Conservation (phyloP, 2,113 vertebrate species). For the Entelurus aequoreus region DNA sequence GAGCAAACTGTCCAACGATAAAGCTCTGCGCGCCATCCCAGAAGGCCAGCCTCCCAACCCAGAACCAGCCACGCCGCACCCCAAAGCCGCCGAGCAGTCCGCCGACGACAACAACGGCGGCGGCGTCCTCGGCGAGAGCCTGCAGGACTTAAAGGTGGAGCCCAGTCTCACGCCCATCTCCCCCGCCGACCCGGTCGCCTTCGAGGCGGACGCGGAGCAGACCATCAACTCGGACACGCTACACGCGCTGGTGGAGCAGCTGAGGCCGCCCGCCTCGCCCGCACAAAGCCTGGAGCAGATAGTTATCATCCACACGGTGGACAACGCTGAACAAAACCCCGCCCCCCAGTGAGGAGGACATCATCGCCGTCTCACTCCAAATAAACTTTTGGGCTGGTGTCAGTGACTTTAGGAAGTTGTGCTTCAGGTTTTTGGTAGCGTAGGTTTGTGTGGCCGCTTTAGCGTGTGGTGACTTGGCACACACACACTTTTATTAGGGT, state of each 20-base stretch:
- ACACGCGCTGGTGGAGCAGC: slow-evolving; percentile 68
- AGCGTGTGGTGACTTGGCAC: too few relatives aligned
- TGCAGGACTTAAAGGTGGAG: slow-evolving; percentile 54
- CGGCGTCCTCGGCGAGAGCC: not conserved
- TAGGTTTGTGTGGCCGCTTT: too few relatives aligned
- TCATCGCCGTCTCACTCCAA: too few relatives aligned
- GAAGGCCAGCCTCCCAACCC: slow-evolving; percentile 49
- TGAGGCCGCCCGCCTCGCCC: slow-evolving; percentile 50
- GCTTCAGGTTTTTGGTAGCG: too few relatives aligned
- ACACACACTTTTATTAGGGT: too few relatives aligned
- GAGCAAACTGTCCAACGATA: slow-evolving; percentile 67
- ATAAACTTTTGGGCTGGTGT: too few relatives aligned
- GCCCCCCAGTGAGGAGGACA: slow-evolving; percentile 32
- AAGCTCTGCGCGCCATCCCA: slow-evolving; percentile 48
- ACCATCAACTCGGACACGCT: slow-evolving; percentile 67
- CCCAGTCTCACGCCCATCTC: slow-evolving; percentile 24
- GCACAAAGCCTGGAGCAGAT: slow-evolving; percentile 59
- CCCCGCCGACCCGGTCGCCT: slow-evolving; percentile 31
- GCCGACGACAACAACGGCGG: accelerated
- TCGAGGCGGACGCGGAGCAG: slow-evolving; percentile 47
- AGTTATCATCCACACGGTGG: slow-evolving; percentile 68
- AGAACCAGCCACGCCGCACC: slow-evolving; percentile 37
- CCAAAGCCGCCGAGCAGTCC: slow-evolving; percentile 16
- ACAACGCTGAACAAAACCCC: slow-evolving; percentile 35
- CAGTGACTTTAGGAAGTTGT: too few relatives aligned